phyloP scores from a whole-genome alignment of 2,888 invertebrate genomes.

The Sarcophaga carnaria region DNA sequence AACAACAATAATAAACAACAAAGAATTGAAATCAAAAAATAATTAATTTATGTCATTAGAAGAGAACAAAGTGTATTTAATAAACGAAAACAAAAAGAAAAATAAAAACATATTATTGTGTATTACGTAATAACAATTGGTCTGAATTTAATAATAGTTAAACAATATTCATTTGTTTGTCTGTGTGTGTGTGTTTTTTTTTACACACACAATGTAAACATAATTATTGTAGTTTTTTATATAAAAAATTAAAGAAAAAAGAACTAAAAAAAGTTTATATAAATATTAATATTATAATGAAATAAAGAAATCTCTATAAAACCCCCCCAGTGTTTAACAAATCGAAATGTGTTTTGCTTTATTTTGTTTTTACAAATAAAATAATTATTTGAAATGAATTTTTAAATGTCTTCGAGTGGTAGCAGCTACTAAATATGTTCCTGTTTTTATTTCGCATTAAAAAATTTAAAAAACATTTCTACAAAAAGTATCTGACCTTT shows the following conservation, averaged over 20 bases:
- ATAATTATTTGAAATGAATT: not conserved
- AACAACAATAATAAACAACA: conserved; percentile 26
- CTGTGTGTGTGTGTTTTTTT: conserved; percentile 22
- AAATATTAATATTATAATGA: conserved; percentile 37
- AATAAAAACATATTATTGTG: conserved; percentile 32
- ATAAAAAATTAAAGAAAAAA: conserved; percentile 12
- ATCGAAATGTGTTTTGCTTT: conserved; percentile 47
- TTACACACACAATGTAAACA: conserved; percentile 54
- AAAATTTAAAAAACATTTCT: too few relatives aligned
- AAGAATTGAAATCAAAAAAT: conserved; percentile 50
- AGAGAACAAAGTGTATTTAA: conserved; percentile 46
- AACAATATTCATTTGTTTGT: conserved; percentile 42
- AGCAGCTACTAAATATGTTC: too few relatives aligned
- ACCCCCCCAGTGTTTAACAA: conserved; percentile 63
- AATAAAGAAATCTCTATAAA: conserved; percentile 60
- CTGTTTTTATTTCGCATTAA: too few relatives aligned
- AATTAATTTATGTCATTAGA: conserved; percentile 18
- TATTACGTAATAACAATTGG: conserved; percentile 60
- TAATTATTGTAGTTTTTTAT: conserved; percentile 64
- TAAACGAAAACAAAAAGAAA: not conserved
- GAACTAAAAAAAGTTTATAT: conserved; percentile 14
- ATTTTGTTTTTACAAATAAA: not conserved
- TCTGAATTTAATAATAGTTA: conserved; percentile 67
- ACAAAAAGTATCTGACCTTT: too few relatives aligned
- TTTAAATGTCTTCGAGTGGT: too few relatives aligned